A percentile compares a stretch with the other conserved stretches of the same genome.
Evolutionary conservation across 2,113 vertebrate species (phyloP).

Genomic region (Melospiza melodia): DNA sequence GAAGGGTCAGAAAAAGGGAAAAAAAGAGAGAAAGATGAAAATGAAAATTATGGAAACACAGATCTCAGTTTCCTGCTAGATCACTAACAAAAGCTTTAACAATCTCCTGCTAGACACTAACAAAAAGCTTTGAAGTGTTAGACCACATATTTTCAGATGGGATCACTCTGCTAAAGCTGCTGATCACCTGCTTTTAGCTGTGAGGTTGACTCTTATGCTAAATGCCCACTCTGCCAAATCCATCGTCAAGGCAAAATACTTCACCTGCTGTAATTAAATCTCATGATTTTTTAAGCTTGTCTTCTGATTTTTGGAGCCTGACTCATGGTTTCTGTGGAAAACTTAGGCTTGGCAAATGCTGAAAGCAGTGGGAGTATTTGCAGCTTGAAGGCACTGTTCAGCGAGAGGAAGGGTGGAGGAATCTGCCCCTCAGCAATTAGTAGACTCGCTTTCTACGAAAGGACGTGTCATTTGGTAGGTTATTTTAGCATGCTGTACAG

Average conservation of each 20-base stretch:
- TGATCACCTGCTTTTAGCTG: constrained; percentile 27
- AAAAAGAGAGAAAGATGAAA: not conserved
- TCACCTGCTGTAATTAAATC: constrained; percentile 48
- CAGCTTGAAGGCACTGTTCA: constrained; percentile 66
- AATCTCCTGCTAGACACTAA: not conserved
- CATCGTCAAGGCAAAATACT: not conserved
- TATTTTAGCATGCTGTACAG: constrained; percentile 72
- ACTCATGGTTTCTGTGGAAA: constrained; percentile 66
- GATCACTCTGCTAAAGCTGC: constrained; percentile 6
- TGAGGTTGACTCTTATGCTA: not conserved
- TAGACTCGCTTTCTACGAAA: constrained; percentile 69
- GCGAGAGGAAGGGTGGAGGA: constrained; percentile 57
- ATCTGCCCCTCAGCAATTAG: constrained; percentile 71
- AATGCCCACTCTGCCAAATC: not conserved
- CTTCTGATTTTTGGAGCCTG: constrained; percentile 57
- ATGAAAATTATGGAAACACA: not conserved
- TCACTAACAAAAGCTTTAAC: not conserved
- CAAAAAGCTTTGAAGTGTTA: constrained; percentile 25
- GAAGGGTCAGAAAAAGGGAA: not conserved
- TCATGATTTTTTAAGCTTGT: constrained; percentile 54
- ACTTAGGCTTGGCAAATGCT: constrained; percentile 59
- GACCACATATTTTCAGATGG: not conserved
- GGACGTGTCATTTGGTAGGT: constrained; percentile 68
- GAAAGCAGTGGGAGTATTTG: constrained; percentile 66
- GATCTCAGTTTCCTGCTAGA: not conserved